Evolutionary conservation across 2,113 vertebrate genomes (phyloP), one percentile per base, ranked within the genome.

Genomic region (Notarius quadriscutis): DNA sequence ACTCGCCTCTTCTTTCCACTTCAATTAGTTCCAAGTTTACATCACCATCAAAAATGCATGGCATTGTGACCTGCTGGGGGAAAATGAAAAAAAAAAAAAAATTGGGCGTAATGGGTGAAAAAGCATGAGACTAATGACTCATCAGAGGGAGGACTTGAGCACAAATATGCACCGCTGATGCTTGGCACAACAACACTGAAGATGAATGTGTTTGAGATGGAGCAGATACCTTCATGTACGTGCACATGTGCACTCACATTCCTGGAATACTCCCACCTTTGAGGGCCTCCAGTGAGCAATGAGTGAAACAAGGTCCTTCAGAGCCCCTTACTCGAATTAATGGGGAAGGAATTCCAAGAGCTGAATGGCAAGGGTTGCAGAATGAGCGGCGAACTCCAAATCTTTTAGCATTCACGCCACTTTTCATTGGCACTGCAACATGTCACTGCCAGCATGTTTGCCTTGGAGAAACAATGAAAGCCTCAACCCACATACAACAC

Each of bases 281-380:
- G 34, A 74, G 53, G 55, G 78, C 72, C 77, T 81, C 78, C 41
- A 50, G 53, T 58, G 63, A 72, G 30, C 58, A 34, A 6, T n/a
- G 86, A 57, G 79, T 74, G n/a, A 85, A 85, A 85, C 71, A 75
- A 62, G 79, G 53, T 87, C 30, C 79, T 72, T 48, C 53, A 85
- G 71, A 50, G 12, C 20, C 71, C 69, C 30, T 75, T 75, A 71
- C n/a, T 67, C 7, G 25, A 87, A 57, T 11, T 80, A 80, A 86
- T 67, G 20, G 62, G 58, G 63, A 71, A 74, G 15, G 67, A 82
- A 87, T 87, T 81, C 34, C 25, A 48, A 27, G 74, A 87, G 53
- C 51, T 84, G 69, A 84, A 84, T 74, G 83, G 72, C 25, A 27
- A 57, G 65, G 25, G 18, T 20, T 79, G 75, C 51, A 55, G n/a